Evolutionary conservation across 2,113 vertebrate species (phyloP).

Genomic region (Muntiacus muntjak): DNA sequence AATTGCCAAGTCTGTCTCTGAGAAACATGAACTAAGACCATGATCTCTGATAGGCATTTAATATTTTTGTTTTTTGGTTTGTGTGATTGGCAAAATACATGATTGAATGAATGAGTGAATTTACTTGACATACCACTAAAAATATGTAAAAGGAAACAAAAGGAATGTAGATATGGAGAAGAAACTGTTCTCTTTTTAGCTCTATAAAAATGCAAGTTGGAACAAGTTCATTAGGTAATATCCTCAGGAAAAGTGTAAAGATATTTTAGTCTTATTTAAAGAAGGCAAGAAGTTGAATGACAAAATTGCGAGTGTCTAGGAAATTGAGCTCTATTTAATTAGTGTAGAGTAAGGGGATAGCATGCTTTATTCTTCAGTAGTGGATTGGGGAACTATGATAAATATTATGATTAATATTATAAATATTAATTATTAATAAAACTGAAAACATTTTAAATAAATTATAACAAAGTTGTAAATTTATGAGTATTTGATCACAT

Average conservation of each 20-base stretch:
- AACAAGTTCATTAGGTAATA: slow-evolving; percentile 13
- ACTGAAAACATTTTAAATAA: slow-evolving; percentile 7
- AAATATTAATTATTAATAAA: slow-evolving; percentile 34
- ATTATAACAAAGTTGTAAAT: neutral
- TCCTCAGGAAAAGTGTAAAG: slow-evolving; percentile 25
- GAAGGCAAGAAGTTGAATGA: neutral
- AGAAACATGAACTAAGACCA: neutral
- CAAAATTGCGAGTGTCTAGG: neutral
- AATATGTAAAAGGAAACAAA: neutral
- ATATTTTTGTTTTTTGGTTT: neutral
- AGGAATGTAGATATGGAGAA: neutral
- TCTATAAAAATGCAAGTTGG: neutral
- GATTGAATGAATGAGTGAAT: neutral
- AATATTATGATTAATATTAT: slow-evolving; percentile 19
- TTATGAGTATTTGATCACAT: slow-evolving; percentile 5
- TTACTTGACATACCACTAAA: neutral
- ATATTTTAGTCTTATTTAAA: slow-evolving; percentile 32
- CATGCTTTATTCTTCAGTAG: slow-evolving; percentile 15
- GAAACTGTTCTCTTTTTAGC: slow-evolving; percentile 23
- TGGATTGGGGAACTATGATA: neutral
- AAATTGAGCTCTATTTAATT: slow-evolving; percentile 40
- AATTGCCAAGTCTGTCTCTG: neutral
- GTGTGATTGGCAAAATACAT: neutral
- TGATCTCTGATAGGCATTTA: neutral
- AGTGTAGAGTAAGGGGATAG: neutral